Conservation (phyloP, 2,888 invertebrate genomes). For the Allophyes oxyacanthae region DNA sequence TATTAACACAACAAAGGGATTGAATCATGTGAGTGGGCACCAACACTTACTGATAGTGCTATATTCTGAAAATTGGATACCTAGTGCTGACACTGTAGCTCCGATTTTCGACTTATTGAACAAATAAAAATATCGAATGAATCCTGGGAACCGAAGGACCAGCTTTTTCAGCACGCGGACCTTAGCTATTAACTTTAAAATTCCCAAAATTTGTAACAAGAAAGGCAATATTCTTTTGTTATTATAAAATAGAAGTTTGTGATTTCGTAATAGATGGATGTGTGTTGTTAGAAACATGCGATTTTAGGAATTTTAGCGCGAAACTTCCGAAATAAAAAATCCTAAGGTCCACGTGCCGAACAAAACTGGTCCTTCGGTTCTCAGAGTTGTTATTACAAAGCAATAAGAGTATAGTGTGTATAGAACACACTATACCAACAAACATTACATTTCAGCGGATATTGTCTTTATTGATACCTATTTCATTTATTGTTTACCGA, state of each 20-base stretch:
- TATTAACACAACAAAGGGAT: constrained; percentile 36
- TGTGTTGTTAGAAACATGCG: too few relatives aligned
- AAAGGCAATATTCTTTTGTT: too few relatives aligned
- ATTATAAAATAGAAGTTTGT: too few relatives aligned
- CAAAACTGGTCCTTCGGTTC: too few relatives aligned
- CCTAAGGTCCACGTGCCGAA: too few relatives aligned
- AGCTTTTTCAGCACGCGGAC: not conserved
- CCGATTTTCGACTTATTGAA: constrained; percentile 10
- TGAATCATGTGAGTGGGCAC: constrained; percentile 12
- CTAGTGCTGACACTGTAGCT: constrained; percentile 12
- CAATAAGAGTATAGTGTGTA: too few relatives aligned
- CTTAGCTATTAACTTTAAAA: too few relatives aligned
- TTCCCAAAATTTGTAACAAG: too few relatives aligned
- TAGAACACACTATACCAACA: constrained; percentile 18
- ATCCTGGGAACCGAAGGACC: constrained; percentile 2
- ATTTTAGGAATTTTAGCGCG: too few relatives aligned
- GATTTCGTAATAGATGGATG: too few relatives aligned
- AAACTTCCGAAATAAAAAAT: too few relatives aligned
- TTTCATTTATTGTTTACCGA: constrained; percentile 18
- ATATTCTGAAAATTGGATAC: constrained; percentile 27
- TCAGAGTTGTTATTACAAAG: too few relatives aligned
- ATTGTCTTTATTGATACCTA: constrained; percentile 26
- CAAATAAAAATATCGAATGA: not conserved
- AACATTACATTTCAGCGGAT: constrained; percentile 28
- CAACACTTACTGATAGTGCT: constrained; percentile 5